Evolutionary conservation across 1,140 invertebrate species (phyloP), one percentile per base, ranked within the genome.

Genomic region (Ceratina japonica): DNA sequence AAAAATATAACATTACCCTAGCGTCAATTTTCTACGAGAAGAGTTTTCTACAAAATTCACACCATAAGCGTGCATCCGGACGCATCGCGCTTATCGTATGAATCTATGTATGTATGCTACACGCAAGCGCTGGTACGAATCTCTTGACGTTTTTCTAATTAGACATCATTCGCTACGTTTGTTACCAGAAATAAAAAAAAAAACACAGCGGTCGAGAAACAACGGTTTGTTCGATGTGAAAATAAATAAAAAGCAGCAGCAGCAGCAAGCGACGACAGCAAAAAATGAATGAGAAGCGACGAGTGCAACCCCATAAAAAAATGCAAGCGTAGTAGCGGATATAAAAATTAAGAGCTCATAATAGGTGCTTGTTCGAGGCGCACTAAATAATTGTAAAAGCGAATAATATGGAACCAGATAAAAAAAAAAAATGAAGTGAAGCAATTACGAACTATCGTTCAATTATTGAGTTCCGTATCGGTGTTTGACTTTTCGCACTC

Each of bases 21-120:
- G 89, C 86, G 90, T 92, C 90, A 92, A 92, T 91, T 92, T 92
- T 91, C 89, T 92, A 92, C 90, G 84, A 90, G 86, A 66, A 87
- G 77, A 85, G 80, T 86, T 85, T 85, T 82, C 80, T 86, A 86
- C 84, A 79, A 82, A 77, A 85, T 85, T 86, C 84, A 86, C 77
- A 69, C 79, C 64, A 81, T 86, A 84, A 80, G 79, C 80, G 81
- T 71, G 75, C 56, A 79, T 83, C 18, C 20, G n/a, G 56, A 66
- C 52, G 61, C 20, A 68, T 80, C 74, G 52, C 81, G 86, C 85
- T 86, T 82, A 82, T 85, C 63, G 79, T 80, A 80, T 85, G 75
- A 87, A 86, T 86, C 81, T 88, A 69, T 54, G 84, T 87, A 86
- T 87, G 84, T 87, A 87, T 74, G 77, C 79, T 80, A 84, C 65